Base-by-base conservation (phyloP, 2,888 invertebrate species). In the Xylocampa areola region DNA sequence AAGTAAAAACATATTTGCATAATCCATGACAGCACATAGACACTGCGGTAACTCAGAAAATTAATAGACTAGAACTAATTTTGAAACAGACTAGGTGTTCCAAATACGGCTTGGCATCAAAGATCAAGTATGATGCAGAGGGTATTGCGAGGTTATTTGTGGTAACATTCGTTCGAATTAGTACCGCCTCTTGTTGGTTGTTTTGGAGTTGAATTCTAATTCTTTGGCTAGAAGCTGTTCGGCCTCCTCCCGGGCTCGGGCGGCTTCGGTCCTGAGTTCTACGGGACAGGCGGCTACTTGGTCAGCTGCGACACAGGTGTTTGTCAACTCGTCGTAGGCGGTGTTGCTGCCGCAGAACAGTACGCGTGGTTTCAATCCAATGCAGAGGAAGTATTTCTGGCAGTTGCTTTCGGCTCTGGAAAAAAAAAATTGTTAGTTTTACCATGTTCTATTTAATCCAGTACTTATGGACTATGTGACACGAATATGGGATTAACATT, bases 331-430 rank as follows among this genome's bases (percentile, higher is more conserved):
- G 81, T 97, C 97, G 87, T 96, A 98, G 2, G 96, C 98, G 16
- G 95, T 94, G 65, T 96, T 96, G 54, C 96, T 96, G 0, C 97
- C 97, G 78, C 98, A 98, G 59, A 95, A 95, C 64, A 96, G 95
- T 23, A 96, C 94, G 16, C 98, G 94, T 0, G 98, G 98, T 33
- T 95, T 95, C 11, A 95, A 95, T 37, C 96, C 95, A 6, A 97
- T 94, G 82, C 98, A 98, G 44, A 97, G 91, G 91, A 96, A 98
- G 84, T 96, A 98, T 68, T 95, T 95, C 77, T 97, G 96, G 83
- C 97, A 97, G 81, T 97, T 96, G 2, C 68, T 78, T 0, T 95
- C 95, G 17, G 95, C 95, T 45, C 95, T 95, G 90, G 10, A 83
- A 84, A n/a, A 29, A 29, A 16, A 36, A 11, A 19, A 16, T 5